Base-by-base conservation (phyloP, 2,888 invertebrate genomes). In the Serrognathus titanus region DNA sequence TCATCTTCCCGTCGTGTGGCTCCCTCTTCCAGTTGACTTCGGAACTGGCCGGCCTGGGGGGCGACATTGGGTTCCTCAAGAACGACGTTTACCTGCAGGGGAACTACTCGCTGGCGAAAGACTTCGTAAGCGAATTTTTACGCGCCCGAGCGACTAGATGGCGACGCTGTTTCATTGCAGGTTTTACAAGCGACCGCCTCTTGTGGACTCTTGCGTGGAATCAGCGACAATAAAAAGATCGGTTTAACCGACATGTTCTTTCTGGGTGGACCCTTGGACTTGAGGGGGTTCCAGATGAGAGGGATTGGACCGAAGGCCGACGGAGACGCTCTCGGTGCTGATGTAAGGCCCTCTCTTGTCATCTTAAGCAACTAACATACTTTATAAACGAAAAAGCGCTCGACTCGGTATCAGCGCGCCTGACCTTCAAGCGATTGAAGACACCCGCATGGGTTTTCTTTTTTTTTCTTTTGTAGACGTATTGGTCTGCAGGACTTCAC, bases 1-100 rank as follows among this genome's bases (percentile, higher is more conserved):
- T 79, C 3, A 85, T 94, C 55, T 91, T 96, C 76, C 95, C 96
- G 2, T 84, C 84, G 6, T 78, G 79, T 41, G 96, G 96, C 3
- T 75, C 84, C 5, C 79, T 88, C 63, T 75, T 92, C 5, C 88
- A 88, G 78, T 80, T 90, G 58, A 84, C 84, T 4, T 86, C 90
- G 67, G 97, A 98, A 78, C 81, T 92, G 68, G 94, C 96, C 24
- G 87, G 95, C 0, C 74, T 96, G 5, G 96, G 97, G 8, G 98
- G 98, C 2, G 91, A 95, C 73, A 86, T 95, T n/a, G 89, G 91
- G 11, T 94, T 94, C 75, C 73, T 94, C 31, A 92, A 92, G 78
- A 90, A 90, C 64, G 94, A 94, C 65, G 73, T 88, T 7, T 85
- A 85, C 65, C 75, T 88, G 13, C 91, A 94, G 78, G 77, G 83